Evolutionary conservation across 2,888 invertebrate genomes (phyloP).

Genomic region (Andrena praecox): DNA sequence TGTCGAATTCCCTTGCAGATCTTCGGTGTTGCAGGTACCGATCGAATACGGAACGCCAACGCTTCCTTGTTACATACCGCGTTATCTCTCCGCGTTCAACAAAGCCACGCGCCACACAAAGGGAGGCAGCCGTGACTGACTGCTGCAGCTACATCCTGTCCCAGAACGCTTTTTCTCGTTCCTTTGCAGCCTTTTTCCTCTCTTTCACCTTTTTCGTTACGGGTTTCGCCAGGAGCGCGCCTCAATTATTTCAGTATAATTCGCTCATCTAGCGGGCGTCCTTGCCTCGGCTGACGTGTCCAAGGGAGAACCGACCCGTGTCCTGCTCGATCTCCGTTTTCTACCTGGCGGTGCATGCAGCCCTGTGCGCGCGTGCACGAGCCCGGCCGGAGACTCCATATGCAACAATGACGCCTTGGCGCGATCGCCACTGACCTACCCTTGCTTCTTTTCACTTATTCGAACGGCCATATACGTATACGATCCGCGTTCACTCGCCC

Average conservation of each 20-base stretch:
- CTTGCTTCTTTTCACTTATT: not conserved
- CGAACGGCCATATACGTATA: not conserved
- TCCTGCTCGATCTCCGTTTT: constrained; percentile 31
- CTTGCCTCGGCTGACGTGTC: constrained; percentile 79
- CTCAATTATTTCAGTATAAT: constrained; percentile 79
- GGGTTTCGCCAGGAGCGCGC: constrained; percentile 66
- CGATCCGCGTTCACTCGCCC: too few species aligned
- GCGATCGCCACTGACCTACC: not conserved
- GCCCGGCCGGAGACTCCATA: constrained; percentile 38
- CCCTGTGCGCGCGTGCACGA: not conserved
- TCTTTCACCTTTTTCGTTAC: constrained; percentile 36
- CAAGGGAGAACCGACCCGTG: constrained; percentile 66
- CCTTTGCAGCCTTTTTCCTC: not conserved
- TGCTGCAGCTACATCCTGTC: not conserved
- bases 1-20: not conserved
- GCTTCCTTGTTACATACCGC: not conserved
- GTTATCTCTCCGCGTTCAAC: not conserved
- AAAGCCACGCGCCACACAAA: constrained; percentile 24
- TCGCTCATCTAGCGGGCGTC: constrained; percentile 80
- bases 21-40: not conserved
- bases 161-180: not conserved
- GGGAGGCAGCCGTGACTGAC: constrained; percentile 2
- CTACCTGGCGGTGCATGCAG: constrained; percentile 17
- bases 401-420: constrained; percentile 38
- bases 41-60: too few species aligned